Conservation (phyloP, 2,113 vertebrate species). For the Thunnus maccoyii region DNA sequence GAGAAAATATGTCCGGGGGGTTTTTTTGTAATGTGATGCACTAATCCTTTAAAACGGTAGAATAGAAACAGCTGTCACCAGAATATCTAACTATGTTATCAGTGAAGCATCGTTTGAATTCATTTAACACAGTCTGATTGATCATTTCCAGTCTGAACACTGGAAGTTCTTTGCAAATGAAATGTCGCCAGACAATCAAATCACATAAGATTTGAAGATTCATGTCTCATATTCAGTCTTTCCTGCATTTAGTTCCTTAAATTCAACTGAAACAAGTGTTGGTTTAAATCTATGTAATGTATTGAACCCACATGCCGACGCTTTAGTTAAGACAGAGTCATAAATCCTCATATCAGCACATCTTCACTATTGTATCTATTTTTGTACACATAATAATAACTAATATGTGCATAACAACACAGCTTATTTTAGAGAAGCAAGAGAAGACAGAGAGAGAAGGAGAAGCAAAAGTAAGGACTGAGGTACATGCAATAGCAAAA, state of each 20-base stretch:
- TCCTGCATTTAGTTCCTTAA: not conserved
- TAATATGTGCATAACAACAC: not conserved
- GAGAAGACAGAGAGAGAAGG: not conserved
- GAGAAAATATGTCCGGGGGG: not conserved
- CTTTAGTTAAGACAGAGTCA: not conserved
- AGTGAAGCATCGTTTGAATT: not conserved
- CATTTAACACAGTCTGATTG: not conserved
- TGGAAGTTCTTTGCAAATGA: not conserved
- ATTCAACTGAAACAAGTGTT: not conserved
- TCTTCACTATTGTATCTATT: not conserved
- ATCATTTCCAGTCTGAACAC: not conserved
- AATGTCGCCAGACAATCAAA: conserved; percentile 5
- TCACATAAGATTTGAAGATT: not conserved
- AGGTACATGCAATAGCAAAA: not conserved
- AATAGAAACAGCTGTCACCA: not conserved
- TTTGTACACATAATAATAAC: not conserved
- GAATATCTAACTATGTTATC: not conserved
- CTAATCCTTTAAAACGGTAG: not conserved
- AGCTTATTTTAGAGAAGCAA: not conserved
- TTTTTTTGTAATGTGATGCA: not conserved
- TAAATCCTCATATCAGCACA: not conserved
- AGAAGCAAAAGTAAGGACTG: not conserved
- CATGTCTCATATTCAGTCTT: not conserved
- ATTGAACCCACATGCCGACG: not conserved
- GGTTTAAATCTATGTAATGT: not conserved